Conservation (phyloP, 2,113 vertebrate species). For the Columba livia region DNA sequence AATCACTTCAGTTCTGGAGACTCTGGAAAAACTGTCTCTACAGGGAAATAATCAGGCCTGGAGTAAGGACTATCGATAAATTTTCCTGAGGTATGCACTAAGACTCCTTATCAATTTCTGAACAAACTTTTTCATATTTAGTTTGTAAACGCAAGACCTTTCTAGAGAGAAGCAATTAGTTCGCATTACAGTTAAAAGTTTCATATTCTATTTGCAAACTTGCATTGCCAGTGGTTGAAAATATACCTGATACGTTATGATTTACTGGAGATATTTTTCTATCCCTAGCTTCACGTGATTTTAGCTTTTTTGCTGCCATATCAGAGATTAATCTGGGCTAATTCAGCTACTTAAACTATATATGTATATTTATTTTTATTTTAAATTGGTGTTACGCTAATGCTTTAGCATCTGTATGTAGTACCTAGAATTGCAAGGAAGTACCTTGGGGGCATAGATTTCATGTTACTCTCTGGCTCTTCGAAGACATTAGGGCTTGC, state of each 20-base stretch:
- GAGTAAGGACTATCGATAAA: neutral
- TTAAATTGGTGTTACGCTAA: neutral
- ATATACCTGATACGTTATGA: neutral
- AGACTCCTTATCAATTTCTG: neutral
- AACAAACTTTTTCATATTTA: neutral
- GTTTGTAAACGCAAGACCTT: neutral
- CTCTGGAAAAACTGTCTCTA: neutral
- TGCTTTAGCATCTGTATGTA: neutral
- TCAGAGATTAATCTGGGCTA: neutral
- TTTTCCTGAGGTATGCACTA: neutral
- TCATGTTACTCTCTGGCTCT: conserved; percentile 98
- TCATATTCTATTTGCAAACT: neutral
- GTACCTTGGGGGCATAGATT: conserved; percentile 98
- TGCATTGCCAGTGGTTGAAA: neutral
- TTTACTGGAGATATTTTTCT: neutral
- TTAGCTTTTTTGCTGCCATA: neutral
- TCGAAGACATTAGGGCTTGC: conserved; percentile 98
- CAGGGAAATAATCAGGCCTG: neutral
- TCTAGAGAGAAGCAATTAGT: neutral
- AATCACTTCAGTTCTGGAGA: neutral
- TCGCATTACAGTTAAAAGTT: neutral
- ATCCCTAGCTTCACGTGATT: neutral
- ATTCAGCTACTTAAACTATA: neutral
- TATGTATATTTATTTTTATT: neutral
- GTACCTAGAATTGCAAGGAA: neutral